Conservation (phyloP, 2,797 vertebrate species). For the Lepus townsendii region DNA sequence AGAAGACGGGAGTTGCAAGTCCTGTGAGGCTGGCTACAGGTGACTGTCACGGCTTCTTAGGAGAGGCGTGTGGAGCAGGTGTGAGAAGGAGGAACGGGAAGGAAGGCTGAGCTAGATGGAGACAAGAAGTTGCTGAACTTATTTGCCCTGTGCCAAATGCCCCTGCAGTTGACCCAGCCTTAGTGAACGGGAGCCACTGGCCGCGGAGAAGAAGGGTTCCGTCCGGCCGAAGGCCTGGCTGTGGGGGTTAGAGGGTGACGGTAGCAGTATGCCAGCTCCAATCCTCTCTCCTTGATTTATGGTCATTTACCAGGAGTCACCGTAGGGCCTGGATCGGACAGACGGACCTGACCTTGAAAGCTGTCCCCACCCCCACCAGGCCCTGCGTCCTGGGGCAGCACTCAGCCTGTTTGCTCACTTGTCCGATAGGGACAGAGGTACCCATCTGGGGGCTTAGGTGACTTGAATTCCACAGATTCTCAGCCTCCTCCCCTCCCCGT, state of each 20-base stretch:
- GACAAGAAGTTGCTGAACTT: not conserved
- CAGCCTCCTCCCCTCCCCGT: not conserved
- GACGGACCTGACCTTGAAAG: not conserved
- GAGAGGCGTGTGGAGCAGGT: not conserved
- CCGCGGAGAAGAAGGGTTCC: not conserved
- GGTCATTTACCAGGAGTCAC: not conserved
- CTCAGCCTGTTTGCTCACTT: not conserved
- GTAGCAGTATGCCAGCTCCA: not conserved
- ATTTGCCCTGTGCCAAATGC: not conserved
- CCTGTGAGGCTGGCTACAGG: not conserved
- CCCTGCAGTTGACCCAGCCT: not conserved
- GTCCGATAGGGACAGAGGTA: not conserved
- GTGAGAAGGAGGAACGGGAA: not conserved
- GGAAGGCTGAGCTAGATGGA: not conserved
- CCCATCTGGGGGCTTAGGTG: not conserved
- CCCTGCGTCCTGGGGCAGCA: not conserved
- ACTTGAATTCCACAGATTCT: not conserved
- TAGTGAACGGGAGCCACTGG: not conserved
- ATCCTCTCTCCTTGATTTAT: not conserved
- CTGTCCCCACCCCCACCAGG: not conserved
- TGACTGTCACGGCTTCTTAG: not conserved
- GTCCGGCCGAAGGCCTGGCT: not conserved
- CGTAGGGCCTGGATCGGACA: not conserved
- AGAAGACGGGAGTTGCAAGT: not conserved
- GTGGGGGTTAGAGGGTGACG: not conserved